These are phyloP conservation scores for Chaenodraco wilsoni DNA, from an alignment of 2,797 vertebrate genomes.

Conservation along the genomic window DNA sequence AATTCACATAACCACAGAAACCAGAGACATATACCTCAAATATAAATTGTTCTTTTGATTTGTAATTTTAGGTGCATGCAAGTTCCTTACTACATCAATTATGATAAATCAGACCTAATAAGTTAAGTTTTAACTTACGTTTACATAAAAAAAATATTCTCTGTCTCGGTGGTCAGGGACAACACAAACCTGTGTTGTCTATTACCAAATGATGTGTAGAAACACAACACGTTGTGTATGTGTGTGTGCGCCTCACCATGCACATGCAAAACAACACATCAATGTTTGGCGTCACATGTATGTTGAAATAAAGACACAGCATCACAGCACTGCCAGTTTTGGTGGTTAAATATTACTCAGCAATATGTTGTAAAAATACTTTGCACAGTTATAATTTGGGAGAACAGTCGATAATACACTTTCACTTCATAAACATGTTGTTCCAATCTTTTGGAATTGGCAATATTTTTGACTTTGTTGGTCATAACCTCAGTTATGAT, in stretches of 20 bases:
- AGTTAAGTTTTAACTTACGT: not conserved
- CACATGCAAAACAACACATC: constrained; percentile 12
- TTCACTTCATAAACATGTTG: not conserved
- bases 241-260: constrained; percentile 6
- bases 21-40: not conserved
- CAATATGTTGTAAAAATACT: constrained; percentile 48
- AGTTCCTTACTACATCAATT: not conserved
- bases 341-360: constrained; percentile 36
- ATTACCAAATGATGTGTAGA: not conserved
- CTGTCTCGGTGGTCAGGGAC: constrained; percentile 10
- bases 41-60: not conserved
- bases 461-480: not conserved
- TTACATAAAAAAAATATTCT: not conserved
- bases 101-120: not conserved
- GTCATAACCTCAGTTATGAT: constrained; percentile 21
- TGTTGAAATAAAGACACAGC: constrained; percentile 31
- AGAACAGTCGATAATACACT: not conserved
- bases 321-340: constrained; percentile 26
- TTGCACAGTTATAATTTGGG: not conserved
- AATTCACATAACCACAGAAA: constrained; percentile 18
- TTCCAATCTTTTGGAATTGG: not conserved
- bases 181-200: constrained; percentile 1
- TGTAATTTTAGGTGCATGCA: not conserved
- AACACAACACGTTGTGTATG: not conserved
- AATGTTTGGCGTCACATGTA: not conserved